Evolutionary conservation across 2,797 vertebrate species (phyloP).

Genomic region (Pantherophis alleghaniensis): DNA sequence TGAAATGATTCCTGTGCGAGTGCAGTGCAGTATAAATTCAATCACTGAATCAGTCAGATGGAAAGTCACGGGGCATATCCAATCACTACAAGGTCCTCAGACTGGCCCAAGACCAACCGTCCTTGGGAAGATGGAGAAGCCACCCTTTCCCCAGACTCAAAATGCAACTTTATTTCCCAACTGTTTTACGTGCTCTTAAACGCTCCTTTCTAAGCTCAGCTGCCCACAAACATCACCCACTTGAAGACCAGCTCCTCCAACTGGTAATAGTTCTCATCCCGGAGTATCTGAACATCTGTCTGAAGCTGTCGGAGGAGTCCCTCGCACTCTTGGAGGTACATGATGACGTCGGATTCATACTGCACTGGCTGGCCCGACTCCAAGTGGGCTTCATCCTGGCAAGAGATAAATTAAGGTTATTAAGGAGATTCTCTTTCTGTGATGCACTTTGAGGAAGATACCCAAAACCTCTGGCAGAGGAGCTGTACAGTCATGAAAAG

Average conservation of each 20-base stretch:
- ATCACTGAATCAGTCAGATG: neutral
- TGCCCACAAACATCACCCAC: constrained; percentile 56
- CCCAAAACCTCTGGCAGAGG: neutral
- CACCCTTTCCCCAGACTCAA: neutral
- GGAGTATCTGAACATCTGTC: constrained; percentile 88
- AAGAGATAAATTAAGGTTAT: constrained; percentile 6
- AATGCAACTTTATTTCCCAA: neutral
- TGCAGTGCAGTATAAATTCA: neutral
- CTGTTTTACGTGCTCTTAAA: accelerated
- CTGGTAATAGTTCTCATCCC: constrained; percentile 93
- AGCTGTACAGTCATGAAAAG: neutral
- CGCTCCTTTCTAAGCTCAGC: accelerated
- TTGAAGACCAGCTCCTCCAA: constrained; percentile 94
- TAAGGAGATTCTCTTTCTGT: too few relatives aligned
- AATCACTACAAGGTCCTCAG: neutral
- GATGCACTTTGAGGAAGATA: neutral
- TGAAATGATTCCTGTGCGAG: neutral
- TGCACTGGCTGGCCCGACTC: constrained; percentile 86
- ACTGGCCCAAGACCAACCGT: neutral
- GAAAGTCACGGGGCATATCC: neutral
- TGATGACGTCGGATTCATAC: constrained; percentile 85
- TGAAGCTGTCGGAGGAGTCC: constrained; percentile 85
- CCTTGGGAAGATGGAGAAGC: neutral
- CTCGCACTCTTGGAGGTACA: constrained; percentile 93
- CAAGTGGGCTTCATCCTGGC: constrained; percentile 87